Conservation (phyloP, 2,113 vertebrate genomes). For the Sturnus vulgaris region DNA sequence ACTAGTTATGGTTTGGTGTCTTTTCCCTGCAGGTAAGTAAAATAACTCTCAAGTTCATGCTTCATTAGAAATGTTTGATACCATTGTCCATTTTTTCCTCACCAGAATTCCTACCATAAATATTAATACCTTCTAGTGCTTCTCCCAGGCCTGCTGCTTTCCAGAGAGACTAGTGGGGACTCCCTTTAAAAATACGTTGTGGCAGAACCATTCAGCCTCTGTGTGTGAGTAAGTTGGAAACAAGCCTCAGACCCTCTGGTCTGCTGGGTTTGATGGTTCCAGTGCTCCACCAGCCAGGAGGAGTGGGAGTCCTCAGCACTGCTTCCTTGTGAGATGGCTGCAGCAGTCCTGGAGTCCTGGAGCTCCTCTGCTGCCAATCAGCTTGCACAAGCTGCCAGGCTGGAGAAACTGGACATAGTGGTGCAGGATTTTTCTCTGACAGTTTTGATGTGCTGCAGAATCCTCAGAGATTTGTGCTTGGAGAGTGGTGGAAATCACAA, state of each 20-base stretch:
- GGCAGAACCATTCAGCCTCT: not conserved
- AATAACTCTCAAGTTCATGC: not conserved
- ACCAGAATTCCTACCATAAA: not conserved
- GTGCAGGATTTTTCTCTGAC: not conserved
- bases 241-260: not conserved
- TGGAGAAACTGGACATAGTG: not conserved
- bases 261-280: not conserved
- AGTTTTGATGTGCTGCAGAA: not conserved
- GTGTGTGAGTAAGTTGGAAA: not conserved
- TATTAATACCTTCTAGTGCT: not conserved
- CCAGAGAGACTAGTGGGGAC: not conserved
- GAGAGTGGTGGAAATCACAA: not conserved
- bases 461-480: not conserved
- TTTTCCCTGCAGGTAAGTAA: not conserved
- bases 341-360: not conserved
- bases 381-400: not conserved
- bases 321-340: not conserved
- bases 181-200: not conserved
- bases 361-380: not conserved
- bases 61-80: not conserved
- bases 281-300: rapidly evolving
- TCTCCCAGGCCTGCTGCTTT: not conserved
- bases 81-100: not conserved
- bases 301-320: rapidly evolving
- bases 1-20: not conserved